These are phyloP conservation scores for Pseudachorutes palmiensis DNA, from an alignment of 1,140 invertebrate genomes.

Conservation along the genomic window DNA sequence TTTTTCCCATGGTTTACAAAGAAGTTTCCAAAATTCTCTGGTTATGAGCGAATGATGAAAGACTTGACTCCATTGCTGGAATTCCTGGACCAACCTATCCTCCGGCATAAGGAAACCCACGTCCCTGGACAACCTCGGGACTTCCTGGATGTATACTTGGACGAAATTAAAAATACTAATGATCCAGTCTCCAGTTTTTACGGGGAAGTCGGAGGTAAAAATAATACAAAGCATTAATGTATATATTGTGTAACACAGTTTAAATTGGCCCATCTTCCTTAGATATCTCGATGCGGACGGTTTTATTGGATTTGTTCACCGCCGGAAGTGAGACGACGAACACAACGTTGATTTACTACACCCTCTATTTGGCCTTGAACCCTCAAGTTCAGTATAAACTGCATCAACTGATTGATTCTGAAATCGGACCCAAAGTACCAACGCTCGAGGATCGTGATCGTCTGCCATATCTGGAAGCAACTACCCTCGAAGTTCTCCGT, in stretches of 20 bases:
- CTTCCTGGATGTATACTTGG: constrained; percentile 27
- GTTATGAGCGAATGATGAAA: constrained; percentile 21
- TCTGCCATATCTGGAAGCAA: constrained; percentile 33
- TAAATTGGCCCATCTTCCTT: not conserved
- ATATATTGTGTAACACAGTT: not conserved
- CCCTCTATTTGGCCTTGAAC: constrained; percentile 51
- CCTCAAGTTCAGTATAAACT: constrained; percentile 51
- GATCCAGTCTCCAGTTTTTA: constrained; percentile 31
- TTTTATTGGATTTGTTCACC: constrained; percentile 51
- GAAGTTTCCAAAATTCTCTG: constrained; percentile 21
- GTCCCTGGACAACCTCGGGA: constrained; percentile 16
- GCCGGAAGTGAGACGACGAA: constrained; percentile 57
- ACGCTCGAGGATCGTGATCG: constrained; percentile 45
- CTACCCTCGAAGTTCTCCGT: constrained; percentile 8
- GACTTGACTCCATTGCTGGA: constrained; percentile 6
- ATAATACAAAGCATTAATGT: not conserved
- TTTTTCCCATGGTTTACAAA: constrained; percentile 28
- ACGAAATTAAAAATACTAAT: constrained; percentile 28
- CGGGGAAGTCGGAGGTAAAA: constrained; percentile 24
- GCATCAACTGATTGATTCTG: constrained; percentile 51
- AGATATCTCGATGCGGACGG: not conserved
- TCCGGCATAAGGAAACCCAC: constrained; percentile 6
- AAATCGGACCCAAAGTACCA: constrained; percentile 45
- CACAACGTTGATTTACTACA: constrained; percentile 52
- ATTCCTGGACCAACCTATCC: constrained; percentile 13